Evolutionary conservation across 2,113 vertebrate genomes (phyloP).

Genomic region (Sardina pilchardus): DNA sequence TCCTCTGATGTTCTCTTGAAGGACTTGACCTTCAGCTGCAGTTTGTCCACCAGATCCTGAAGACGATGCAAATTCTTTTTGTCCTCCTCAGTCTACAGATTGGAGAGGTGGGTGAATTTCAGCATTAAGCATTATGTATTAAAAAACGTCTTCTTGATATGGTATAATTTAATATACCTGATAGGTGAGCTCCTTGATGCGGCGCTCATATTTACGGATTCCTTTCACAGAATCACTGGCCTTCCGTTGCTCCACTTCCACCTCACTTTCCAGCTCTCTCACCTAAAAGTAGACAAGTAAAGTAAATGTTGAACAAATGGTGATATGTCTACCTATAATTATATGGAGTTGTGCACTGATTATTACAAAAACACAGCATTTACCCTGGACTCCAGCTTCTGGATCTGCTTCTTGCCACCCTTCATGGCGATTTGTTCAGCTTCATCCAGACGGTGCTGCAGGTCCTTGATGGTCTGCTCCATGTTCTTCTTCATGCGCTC

Average conservation of each 20-base stretch:
- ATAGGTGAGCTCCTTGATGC: no score
- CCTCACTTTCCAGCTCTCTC: no score
- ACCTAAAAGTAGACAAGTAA: background rate
- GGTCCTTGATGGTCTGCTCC: conserved; percentile 81
- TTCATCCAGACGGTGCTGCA: conserved; percentile 81
- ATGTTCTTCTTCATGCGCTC: conserved; percentile 78
- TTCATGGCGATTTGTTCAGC: conserved; percentile 84
- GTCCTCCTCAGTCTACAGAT: no score
- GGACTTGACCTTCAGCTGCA: conserved; percentile 62
- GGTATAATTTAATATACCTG: no score
- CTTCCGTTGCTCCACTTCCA: background rate
- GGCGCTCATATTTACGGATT: conserved; percentile 68
- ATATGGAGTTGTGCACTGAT: no score
- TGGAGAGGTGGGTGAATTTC: background rate
- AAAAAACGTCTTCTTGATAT: no score
- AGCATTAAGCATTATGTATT: no score
- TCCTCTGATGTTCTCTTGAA: conserved; percentile 67
- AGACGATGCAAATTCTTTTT: no score
- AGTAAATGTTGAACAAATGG: background rate
- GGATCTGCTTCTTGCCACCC: conserved; percentile 83
- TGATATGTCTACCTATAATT: no score
- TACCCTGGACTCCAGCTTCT: conserved; percentile 82
- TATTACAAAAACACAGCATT: background rate
- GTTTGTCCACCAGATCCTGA: no score
- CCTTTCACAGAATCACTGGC: no score